Evolutionary conservation across 1,140 invertebrate species (phyloP), one percentile per base, ranked within the genome.

Genomic region (Palaemon carinicauda): DNA sequence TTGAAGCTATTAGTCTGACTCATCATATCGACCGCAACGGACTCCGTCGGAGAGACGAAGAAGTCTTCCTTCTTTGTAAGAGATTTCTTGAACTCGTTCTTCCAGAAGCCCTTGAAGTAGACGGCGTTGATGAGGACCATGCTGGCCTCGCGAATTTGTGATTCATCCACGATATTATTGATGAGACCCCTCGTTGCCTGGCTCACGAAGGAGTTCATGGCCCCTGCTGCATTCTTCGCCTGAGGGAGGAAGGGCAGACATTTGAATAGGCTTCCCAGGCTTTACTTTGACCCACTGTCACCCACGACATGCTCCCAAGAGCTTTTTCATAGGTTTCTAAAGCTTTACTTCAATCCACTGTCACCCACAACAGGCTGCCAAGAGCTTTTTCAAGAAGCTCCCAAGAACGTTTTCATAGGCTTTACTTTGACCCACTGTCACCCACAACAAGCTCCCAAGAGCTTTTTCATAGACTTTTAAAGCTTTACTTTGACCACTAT

Each of bases 101-200:
- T 92, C 96, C 96, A 98, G 53, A 93, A 91, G 15, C 95, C 96
- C 92, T 96, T 97, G 91, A 97, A 98, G 90, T 97, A 96, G 65
- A 97, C 92, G 17, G 96, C 96, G 91, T 97, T 97, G 1, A 96
- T 92, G 1, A 97, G 91, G 9, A 97, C 93, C 29, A 96, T 81
- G 82, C 92, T 91, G 92, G 92, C 79, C 31, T 33, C 31, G 1
- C 12, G 12, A 17, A 80, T 29, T 1, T 0, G 85, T 94, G 94
- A 91, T 0, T 92, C 83, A 31, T 91, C 90, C 87, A 71, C 91
- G 90, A 31, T 74, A 79, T 89, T 74, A 9, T 90, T 27, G 19
- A 80, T 80, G 14, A 41, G 31, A 31, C 56, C 56, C 24, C 41
- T n/a, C 4, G 79, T 80, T 3, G 79, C 65, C 5, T 80, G 0